Percentiles rank a stretch among this genome's conserved stretches.
phyloP scores from a whole-genome alignment of 2,888 invertebrate species.

The Lepetodrilus schrolli region DNA sequence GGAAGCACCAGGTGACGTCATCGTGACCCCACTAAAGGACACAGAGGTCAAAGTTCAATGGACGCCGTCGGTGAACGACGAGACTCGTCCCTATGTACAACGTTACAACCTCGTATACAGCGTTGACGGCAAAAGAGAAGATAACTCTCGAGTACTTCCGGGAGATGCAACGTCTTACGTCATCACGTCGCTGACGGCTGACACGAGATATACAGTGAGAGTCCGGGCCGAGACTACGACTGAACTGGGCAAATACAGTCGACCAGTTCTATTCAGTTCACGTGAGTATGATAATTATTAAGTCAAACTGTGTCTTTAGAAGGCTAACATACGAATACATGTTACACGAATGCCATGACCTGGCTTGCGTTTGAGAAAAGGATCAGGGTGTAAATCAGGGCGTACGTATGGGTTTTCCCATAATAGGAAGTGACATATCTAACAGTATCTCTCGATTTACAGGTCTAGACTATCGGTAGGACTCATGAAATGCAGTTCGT shows the following conservation, averaged over 20 bases:
- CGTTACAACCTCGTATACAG: neutral
- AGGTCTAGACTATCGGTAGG: too few species aligned
- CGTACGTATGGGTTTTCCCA: too few species aligned
- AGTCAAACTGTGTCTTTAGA: too few species aligned
- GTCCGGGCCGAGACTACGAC: slow-evolving; percentile 3
- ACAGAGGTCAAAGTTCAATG: neutral
- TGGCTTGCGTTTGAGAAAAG: too few species aligned
- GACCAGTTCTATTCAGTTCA: neutral
- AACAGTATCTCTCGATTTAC: too few species aligned
- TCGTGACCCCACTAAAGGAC: neutral
- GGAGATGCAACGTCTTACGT: neutral
- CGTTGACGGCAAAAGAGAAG: neutral
- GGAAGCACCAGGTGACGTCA: neutral
- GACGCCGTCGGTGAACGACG: neutral
- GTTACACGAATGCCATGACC: too few species aligned
- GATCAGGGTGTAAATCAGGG: too few species aligned
- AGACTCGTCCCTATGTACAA: neutral
- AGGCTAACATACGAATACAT: too few species aligned
- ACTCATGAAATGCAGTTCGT: too few species aligned
- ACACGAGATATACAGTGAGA: neutral
- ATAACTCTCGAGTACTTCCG: neutral
- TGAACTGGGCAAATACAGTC: neutral
- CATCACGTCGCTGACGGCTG: neutral
- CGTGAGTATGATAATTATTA: neutral
- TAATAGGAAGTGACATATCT: too few species aligned